These are phyloP conservation scores for Dastarcus helophoroides DNA, from an alignment of 2,888 invertebrate species.

Conservation along the genomic window DNA sequence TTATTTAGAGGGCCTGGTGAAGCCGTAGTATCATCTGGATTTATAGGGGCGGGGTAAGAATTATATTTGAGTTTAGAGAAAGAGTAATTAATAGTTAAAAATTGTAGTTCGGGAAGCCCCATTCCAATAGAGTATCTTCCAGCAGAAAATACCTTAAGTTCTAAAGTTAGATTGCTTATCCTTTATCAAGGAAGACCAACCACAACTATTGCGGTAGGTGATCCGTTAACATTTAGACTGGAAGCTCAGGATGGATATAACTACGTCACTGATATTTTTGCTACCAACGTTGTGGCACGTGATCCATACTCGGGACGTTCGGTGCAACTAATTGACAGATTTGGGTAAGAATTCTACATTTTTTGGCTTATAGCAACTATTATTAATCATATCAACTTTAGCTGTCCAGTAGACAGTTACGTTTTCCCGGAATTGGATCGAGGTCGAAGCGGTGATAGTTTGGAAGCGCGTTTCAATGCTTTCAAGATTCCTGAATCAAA, in stretches of 20 bases:
- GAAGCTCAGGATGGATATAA: constrained; percentile 85
- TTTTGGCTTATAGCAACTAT: constrained; percentile 1
- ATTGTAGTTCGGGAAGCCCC: constrained; percentile 75
- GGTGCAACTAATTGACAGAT: constrained; percentile 79
- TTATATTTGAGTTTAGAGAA: neutral
- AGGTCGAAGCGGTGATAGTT: constrained; percentile 71
- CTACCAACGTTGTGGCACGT: constrained; percentile 83
- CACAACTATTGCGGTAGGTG: constrained; percentile 86
- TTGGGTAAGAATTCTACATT: constrained; percentile 59
- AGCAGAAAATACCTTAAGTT: constrained; percentile 82
- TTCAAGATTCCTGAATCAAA: constrained; percentile 92
- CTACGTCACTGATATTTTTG: constrained; percentile 81
- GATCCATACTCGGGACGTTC: constrained; percentile 87
- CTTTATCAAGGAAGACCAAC: constrained; percentile 84
- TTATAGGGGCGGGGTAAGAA: constrained; percentile 73
- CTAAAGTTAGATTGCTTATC: constrained; percentile 74
- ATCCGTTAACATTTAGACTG: constrained; percentile 77
- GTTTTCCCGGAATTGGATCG: constrained; percentile 86
- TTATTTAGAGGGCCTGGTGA: constrained; percentile 85
- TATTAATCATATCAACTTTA: constrained; percentile 30
- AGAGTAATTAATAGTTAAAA: neutral
- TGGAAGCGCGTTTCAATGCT: constrained; percentile 86
- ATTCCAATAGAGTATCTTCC: constrained; percentile 88
- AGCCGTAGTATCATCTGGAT: constrained; percentile 85
- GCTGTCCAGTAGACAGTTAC: constrained; percentile 83